phyloP scores from a whole-genome alignment of 2,113 vertebrate genomes.

The Sterna hirundo region DNA sequence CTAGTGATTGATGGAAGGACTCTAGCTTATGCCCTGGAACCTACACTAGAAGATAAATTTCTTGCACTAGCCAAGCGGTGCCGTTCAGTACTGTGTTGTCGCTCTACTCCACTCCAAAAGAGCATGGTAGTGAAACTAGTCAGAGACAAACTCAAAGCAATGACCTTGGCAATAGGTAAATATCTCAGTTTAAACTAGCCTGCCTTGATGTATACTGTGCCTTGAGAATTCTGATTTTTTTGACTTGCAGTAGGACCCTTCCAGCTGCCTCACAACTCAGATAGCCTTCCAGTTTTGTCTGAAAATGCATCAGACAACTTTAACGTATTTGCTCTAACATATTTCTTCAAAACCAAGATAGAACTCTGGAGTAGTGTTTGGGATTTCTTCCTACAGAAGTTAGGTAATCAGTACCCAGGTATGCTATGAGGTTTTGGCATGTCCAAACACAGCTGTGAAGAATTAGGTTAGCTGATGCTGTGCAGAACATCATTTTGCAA shows the following conservation, averaged over 20 bases:
- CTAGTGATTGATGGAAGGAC: conserved; percentile 94
- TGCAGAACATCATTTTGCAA: neutral
- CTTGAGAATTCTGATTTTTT: neutral
- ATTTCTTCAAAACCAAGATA: neutral
- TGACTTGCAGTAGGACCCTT: neutral
- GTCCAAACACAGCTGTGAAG: neutral
- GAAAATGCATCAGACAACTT: neutral
- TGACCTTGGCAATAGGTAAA: conserved; percentile 96
- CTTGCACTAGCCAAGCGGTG: conserved; percentile 88
- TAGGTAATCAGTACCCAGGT: neutral
- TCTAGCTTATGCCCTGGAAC: conserved; percentile 90
- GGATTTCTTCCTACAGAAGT: neutral
- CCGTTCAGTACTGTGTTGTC: conserved; percentile 91
- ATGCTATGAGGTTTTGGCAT: neutral
- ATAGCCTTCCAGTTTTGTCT: neutral
- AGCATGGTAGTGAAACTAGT: conserved; percentile 97
- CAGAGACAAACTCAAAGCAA: conserved; percentile 94
- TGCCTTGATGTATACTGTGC: neutral
- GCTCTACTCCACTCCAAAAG: conserved; percentile 95
- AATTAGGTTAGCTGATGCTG: neutral
- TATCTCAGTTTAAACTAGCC: neutral
- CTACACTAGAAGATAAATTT: conserved; percentile 89
- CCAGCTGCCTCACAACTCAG: neutral
- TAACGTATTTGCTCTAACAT: neutral
- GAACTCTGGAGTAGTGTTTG: neutral